Evolutionary conservation across 1,140 invertebrate species (phyloP).

Genomic region (Nomia melanderi): DNA sequence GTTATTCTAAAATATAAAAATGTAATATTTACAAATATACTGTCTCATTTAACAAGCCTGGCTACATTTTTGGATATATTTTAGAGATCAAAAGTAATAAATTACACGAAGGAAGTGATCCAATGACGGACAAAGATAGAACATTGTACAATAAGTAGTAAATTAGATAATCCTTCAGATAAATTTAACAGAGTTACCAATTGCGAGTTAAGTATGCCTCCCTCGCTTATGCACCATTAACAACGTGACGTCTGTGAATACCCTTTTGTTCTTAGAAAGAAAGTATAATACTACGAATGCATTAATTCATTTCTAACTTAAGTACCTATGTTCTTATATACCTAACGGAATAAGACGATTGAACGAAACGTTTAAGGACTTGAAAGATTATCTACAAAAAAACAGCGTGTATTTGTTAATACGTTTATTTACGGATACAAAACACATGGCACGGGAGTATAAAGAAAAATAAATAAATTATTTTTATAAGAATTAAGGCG

Average conservation of each 20-base stretch:
- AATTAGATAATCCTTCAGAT: slow-evolving; percentile 31
- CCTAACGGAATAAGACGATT: no score
- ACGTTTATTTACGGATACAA: neutral
- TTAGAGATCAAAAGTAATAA: slow-evolving; percentile 16
- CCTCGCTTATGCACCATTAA: no score
- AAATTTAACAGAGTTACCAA: no score
- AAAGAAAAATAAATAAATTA: neutral
- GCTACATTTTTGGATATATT: neutral
- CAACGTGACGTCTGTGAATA: no score
- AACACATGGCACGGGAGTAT: neutral
- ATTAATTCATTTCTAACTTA: no score
- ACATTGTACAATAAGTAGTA: slow-evolving; percentile 32
- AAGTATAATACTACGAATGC: no score
- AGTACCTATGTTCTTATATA: no score
- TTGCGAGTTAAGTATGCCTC: no score
- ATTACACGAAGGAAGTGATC: neutral
- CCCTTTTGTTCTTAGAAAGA: no score
- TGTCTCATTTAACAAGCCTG: neutral
- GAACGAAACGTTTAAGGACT: no score
- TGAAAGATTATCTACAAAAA: no score
- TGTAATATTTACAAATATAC: neutral
- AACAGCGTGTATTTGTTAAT: no score
- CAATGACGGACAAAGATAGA: slow-evolving; percentile 32
- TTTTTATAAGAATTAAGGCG: neutral
- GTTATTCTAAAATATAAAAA: neutral